Conservation (phyloP, 2,797 vertebrate species). For the Chaetodon trifasciatus region DNA sequence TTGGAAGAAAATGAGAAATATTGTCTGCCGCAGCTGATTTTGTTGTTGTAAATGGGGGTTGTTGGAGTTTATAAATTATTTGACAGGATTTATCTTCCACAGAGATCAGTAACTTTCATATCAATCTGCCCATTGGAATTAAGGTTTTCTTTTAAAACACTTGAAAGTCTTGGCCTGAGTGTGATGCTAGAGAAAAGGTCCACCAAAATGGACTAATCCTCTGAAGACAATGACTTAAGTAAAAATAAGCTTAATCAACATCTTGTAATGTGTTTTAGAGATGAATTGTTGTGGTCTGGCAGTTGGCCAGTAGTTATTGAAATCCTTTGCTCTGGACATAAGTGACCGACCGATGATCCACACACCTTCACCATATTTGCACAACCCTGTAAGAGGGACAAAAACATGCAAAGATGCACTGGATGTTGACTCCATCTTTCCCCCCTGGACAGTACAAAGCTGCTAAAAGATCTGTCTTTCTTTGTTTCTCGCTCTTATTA, state of each 20-base stretch:
- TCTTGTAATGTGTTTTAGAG: not conserved
- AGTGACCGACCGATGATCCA: not conserved
- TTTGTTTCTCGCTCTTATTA: conserved; percentile 2
- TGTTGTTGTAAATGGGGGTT: not conserved
- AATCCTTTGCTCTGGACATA: not conserved
- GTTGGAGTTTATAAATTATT: not conserved
- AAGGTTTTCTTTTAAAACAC: not conserved
- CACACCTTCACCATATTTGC: not conserved
- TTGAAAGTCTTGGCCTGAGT: not conserved
- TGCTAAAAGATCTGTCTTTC: conserved; percentile 4
- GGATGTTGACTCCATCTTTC: not conserved
- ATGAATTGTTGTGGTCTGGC: not conserved
- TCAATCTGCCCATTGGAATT: not conserved
- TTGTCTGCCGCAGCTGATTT: not conserved
- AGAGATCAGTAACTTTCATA: not conserved
- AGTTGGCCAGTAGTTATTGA: not conserved
- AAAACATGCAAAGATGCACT: not conserved
- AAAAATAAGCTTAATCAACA: too few species aligned
- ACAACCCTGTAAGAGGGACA: too few species aligned
- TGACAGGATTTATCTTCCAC: too few species aligned
- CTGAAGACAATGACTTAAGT: not conserved
- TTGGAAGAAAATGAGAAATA: too few species aligned
- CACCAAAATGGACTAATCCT: not conserved
- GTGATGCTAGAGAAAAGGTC: not conserved
- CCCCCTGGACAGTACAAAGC: not conserved